phyloP scores from a whole-genome alignment of 1,140 invertebrate genomes.

The Drosophila nikananu region DNA sequence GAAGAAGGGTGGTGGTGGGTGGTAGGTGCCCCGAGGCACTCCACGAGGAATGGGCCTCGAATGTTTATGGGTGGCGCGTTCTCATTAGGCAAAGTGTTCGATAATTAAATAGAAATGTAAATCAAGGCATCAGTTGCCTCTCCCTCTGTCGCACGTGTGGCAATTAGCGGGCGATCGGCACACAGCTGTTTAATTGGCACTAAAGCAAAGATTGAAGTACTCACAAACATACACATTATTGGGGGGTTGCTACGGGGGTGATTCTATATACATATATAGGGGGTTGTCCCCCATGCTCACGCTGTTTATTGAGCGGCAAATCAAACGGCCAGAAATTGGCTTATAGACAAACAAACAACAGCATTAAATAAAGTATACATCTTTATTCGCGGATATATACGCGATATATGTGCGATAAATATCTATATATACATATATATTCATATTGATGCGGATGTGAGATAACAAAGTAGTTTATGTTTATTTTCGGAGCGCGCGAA shows the following conservation, averaged over 20 bases:
- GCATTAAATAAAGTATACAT: slow-evolving; percentile 36
- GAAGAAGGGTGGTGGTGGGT: not conserved
- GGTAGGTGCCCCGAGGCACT: slow-evolving; percentile 3
- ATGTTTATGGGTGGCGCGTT: slow-evolving; percentile 54
- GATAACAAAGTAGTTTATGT: slow-evolving; percentile 53
- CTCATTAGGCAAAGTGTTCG: slow-evolving; percentile 61
- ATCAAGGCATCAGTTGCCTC: slow-evolving; percentile 37
- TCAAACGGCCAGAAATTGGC: slow-evolving; percentile 34
- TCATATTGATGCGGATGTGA: slow-evolving; percentile 34
- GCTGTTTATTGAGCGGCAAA: slow-evolving; percentile 41
- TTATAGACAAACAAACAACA: slow-evolving; percentile 39
- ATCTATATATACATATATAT: not conserved
- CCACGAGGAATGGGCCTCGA: slow-evolving; percentile 7
- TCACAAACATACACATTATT: not conserved
- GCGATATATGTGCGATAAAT: slow-evolving; percentile 7
- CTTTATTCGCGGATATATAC: slow-evolving; percentile 20
- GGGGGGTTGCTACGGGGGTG: not conserved
- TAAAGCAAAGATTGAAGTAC: slow-evolving; percentile 40
- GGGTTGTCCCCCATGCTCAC: slow-evolving; percentile 25
- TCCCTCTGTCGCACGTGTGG: slow-evolving; percentile 38
- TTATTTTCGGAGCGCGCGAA: slow-evolving; percentile 63
- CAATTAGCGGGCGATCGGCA: slow-evolving; percentile 49
- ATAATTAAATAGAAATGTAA: slow-evolving; percentile 66
- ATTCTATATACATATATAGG: not conserved
- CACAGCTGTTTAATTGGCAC: slow-evolving; percentile 60